A percentile compares a stretch with the other conserved stretches of the same genome.
These are phyloP conservation scores for Operophtera brumata DNA, from an alignment of 2,888 invertebrate species.

Conservation along the genomic window DNA sequence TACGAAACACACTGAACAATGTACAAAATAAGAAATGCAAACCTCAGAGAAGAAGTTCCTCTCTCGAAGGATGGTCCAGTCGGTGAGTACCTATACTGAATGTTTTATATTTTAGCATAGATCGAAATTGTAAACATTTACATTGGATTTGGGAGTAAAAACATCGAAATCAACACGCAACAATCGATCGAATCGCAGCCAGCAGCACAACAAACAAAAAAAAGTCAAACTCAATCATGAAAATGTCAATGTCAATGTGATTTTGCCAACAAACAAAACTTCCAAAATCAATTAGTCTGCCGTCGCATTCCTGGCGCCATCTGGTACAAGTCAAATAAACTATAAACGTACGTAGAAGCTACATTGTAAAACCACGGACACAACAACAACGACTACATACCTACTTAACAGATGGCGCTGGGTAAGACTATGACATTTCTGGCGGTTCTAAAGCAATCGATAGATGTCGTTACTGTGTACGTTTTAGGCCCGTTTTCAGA, in stretches of 20 bases:
- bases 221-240: too few species aligned
- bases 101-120: neutral
- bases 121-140: neutral
- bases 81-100: slow-evolving; percentile 55
- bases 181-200: neutral
- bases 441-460: neutral
- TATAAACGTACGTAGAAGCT: neutral
- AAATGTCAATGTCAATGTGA: neutral
- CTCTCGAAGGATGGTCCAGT: slow-evolving; percentile 68
- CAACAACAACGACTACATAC: neutral
- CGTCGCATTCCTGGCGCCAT: slow-evolving; percentile 7
- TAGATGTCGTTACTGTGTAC: neutral
- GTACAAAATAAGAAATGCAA: slow-evolving; percentile 70
- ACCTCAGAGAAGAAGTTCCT: slow-evolving; percentile 68
- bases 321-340: slow-evolving; percentile 2
- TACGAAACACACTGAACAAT: slow-evolving; percentile 68
- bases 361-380: neutral
- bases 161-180: neutral
- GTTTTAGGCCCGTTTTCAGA: too few species aligned
- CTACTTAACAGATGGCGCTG: slow-evolving; percentile 13
- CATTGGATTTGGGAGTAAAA: neutral
- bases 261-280: neutral
- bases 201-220: too few species aligned
- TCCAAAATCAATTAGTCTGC: neutral
- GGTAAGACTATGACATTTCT: neutral